Conservation (phyloP, 1,140 invertebrate species). For the Drosophila ficusphila region DNA sequence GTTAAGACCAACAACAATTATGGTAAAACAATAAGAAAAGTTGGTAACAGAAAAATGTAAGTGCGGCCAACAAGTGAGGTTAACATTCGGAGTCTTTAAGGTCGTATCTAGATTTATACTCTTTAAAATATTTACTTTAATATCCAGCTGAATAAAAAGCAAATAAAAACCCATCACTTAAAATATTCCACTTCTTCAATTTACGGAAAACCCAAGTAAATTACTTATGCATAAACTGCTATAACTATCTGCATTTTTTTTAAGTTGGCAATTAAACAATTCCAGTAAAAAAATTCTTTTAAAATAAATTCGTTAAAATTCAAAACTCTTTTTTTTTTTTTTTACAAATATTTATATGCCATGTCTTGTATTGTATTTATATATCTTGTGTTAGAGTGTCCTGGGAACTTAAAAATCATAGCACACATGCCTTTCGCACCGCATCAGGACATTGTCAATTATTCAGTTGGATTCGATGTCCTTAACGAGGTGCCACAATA, state of each 20-base stretch:
- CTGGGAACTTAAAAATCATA: slow-evolving; percentile 23
- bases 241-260: too few species aligned
- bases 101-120: not conserved
- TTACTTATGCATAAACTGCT: too few species aligned
- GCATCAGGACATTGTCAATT: slow-evolving; percentile 34
- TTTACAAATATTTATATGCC: too few species aligned
- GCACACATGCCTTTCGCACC: slow-evolving; percentile 48
- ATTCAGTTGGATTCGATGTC: slow-evolving; percentile 29
- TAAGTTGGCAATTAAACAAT: too few species aligned
- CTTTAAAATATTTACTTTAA: not conserved
- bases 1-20: slow-evolving; percentile 45
- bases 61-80: slow-evolving; percentile 31
- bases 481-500: slow-evolving; percentile 54
- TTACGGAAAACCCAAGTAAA: too few species aligned
- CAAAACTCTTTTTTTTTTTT: too few species aligned
- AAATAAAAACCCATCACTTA: too few species aligned
- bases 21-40: slow-evolving; percentile 8
- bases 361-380: too few species aligned
- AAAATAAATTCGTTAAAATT: too few species aligned
- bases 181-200: too few species aligned
- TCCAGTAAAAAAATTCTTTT: too few species aligned
- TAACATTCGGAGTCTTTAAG: slow-evolving; percentile 5
- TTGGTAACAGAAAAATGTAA: slow-evolving; percentile 11
- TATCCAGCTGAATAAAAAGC: not conserved
- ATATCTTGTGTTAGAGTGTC: too few species aligned